Conservation (phyloP, 2,113 vertebrate genomes). For the Tichodroma muraria region DNA sequence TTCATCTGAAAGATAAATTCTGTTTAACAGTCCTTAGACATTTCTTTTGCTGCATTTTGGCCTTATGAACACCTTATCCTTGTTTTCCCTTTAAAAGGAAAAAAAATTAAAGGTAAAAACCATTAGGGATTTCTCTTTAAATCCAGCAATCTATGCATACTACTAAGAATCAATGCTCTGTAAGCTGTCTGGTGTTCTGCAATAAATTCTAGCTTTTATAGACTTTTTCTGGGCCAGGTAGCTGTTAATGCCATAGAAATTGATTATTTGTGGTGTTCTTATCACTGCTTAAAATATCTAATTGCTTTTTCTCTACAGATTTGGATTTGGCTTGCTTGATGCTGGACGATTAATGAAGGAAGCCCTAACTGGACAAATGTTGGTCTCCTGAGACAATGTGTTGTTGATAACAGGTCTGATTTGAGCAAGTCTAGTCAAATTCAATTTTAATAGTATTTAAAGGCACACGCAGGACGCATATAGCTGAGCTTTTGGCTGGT, state of each 20-base stretch:
- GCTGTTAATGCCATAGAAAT: conserved; percentile 65
- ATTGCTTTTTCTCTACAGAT: conserved; percentile 68
- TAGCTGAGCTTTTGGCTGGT: neutral
- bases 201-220: conserved; percentile 68
- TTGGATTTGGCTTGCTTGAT: conserved; percentile 60
- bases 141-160: conserved; percentile 42
- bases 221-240: conserved; percentile 63
- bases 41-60: conserved; percentile 16
- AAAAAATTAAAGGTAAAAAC: conserved; percentile 42
- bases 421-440: conserved; percentile 36
- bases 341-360: conserved; percentile 58
- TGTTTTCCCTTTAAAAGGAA: conserved; percentile 26
- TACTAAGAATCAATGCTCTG: conserved; percentile 44
- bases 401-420: conserved; percentile 52
- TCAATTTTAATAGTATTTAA: conserved; percentile 57
- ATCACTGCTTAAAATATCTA: conserved; percentile 71
- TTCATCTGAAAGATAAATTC: conserved; percentile 41
- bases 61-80: neutral
- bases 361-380: conserved; percentile 52
- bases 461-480: neutral
- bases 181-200: conserved; percentile 49
- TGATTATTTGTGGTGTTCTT: conserved; percentile 70
- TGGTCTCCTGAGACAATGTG: conserved; percentile 47
- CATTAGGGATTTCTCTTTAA: conserved; percentile 58
- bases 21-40: conserved; percentile 28